Evolutionary conservation across 92 coral and sea anemone genomes (phyloP).

Genomic region (Phenganax stokvisi): DNA sequence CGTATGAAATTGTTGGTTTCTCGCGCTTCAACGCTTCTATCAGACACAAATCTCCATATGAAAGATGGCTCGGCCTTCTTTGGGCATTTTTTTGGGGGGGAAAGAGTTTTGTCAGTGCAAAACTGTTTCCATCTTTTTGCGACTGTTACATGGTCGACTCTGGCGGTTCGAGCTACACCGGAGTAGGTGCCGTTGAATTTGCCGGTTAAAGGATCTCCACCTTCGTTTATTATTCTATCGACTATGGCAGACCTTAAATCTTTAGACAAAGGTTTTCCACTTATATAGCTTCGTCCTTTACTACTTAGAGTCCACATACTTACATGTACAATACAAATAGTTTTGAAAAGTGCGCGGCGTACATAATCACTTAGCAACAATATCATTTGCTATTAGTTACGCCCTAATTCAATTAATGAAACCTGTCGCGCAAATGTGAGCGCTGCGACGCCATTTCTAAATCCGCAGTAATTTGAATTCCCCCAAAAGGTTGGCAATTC

Average conservation of each 20-base stretch:
- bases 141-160: too few relatives aligned
- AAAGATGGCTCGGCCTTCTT: conserved; percentile 39
- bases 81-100: conserved; percentile 29
- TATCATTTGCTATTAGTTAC: too few relatives aligned
- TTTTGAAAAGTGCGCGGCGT: too few relatives aligned
- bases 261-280: background rate
- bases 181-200: background rate
- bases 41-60: conserved; percentile 41
- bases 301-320: too few relatives aligned
- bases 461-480: conserved; percentile 39
- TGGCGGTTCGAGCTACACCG: background rate
- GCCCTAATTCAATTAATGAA: too few relatives aligned
- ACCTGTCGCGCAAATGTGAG: too few relatives aligned
- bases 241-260: background rate
- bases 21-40: conserved; percentile 49
- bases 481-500: conserved; percentile 42
- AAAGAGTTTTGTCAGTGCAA: background rate
- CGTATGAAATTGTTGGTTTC: conserved; percentile 37
- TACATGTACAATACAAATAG: too few relatives aligned
- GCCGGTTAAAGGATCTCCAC: background rate
- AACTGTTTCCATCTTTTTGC: too few relatives aligned
- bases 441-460: too few relatives aligned
- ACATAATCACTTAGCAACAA: too few relatives aligned
- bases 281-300: too few relatives aligned
- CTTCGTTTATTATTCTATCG: background rate